Base-by-base conservation (phyloP, 1,140 invertebrate genomes). In the Homarus americanus region DNA sequence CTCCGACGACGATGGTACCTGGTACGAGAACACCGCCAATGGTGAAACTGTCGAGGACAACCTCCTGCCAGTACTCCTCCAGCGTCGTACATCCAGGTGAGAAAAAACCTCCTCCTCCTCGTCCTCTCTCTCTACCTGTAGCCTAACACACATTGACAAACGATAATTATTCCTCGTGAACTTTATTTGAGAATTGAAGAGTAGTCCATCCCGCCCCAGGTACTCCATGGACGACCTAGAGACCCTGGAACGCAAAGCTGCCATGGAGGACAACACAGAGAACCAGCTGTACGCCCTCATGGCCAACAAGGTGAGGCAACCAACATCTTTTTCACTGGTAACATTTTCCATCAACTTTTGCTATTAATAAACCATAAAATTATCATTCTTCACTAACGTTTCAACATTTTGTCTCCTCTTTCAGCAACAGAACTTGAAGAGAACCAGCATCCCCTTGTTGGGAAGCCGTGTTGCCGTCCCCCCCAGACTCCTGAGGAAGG, bases 201-300 rank as follows among this genome's bases (percentile, higher is more conserved):
- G 69, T 75, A 75, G 53, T 90, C 41, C 78, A 15, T 44, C 69
- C 38, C 49, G 41, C 41, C 12, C 38, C 72, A 92, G 91, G 79
- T 93, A 93, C 80, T 93, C 92, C 10, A 69, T 93, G 24, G 92
- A 93, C 32, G 92, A 93, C 53, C 72, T 93, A 40, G 91, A 93
- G 41, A 92, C 76, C 49, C 49, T 93, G 87, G 92, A 93, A 38
- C 78, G 92, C 36, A 75, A 91, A 49, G 92, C 91, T 2, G 84
- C 58, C 0, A 85, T 91, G 73, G 91, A 93, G 80, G 92, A 93
- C 53, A 92, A 93, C 53, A 91, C 90, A 10, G 92, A 93, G 66
- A 84, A 92, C 76, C 91, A 93, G 72, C 91, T 93, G 1, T 87
- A 91, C 34, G 90, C 87, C 10, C 92, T 93, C 28, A 91, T 90